Evolutionary conservation across 2,113 vertebrate genomes (phyloP), one percentile per base, ranked within the genome.

Genomic region (Acanthochromis polyacanthus): DNA sequence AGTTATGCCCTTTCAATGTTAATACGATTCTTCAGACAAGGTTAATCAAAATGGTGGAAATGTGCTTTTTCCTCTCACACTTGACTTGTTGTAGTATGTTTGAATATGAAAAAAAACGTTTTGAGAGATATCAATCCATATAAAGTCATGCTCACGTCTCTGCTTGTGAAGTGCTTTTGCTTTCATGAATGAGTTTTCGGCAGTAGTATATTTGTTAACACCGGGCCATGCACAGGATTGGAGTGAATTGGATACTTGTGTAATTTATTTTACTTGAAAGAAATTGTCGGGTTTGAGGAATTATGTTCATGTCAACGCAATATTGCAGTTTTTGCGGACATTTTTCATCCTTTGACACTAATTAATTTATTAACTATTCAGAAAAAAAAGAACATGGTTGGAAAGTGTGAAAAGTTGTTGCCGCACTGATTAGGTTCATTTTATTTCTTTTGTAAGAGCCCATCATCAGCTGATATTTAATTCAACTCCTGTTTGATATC

Each of bases 401-500:
- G 71, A 80, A 86, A 70, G 86, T 91, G 87, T 84, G 89, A 77
- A 83, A 85, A 71, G 69, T 88, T 90, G 86, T 91, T 92, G 82
- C 89, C 87, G 91, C 93, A 91, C 93, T 92, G 94, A 93, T 93
- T 88, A 90, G 88, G 81, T 91, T 93, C 82, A 86, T 92, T 90
- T 93, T 79, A 61, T 93, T 92, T 89, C 83, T 94, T 95, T 95
- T 95, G 94, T 98, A 97, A 95, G 96, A 97, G 94, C 97, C 96
- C 96, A 96, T 97, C 95, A 96, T 97, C 97, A 96, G 94, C 96
- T 96, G 96, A 95, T 99, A 97, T 98, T 98, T 97, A 97, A 95
- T 98, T 97, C 96, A 97, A 98, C 97, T 98, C 97, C 95, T 96
- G 97, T 99, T 99, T 98, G 97, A 98, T 96, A 97, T 97, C 95